Percentiles rank a stretch among this genome's conserved stretches.
These are phyloP conservation scores for Plecturocebus donacophilus DNA, from an alignment of 2,113 vertebrate species.

Conservation along the genomic window DNA sequence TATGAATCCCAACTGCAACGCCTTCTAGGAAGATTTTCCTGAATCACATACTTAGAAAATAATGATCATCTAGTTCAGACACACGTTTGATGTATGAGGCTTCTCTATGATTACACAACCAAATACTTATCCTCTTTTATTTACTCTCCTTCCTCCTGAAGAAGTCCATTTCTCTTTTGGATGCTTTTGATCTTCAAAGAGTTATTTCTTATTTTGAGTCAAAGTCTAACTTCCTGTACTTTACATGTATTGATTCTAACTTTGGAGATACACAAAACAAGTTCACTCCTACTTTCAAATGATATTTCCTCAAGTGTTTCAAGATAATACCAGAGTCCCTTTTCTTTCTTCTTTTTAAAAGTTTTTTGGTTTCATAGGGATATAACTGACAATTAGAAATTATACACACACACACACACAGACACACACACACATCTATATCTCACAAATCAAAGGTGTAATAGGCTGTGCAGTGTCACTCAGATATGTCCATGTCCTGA, in stretches of 20 bases:
- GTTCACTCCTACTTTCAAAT: neutral
- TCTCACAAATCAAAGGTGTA: neutral
- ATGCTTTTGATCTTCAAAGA: neutral
- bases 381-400: neutral
- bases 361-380: neutral
- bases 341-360: neutral
- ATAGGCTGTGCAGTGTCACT: neutral
- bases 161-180: neutral
- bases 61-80: neutral
- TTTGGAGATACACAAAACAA: neutral
- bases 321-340: neutral
- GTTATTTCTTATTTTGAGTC: neutral
- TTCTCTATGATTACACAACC: neutral
- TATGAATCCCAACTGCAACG: neutral
- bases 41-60: neutral
- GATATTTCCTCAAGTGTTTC: neutral
- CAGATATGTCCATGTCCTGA: neutral
- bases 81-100: neutral
- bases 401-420: no score
- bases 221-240: neutral
- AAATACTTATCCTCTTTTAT: neutral
- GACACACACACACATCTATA: no score
- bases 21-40: neutral
- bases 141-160: conserved; percentile 16
- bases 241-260: neutral